Base-by-base conservation (phyloP, 2,113 vertebrate genomes). In the Myodes glareolus region DNA sequence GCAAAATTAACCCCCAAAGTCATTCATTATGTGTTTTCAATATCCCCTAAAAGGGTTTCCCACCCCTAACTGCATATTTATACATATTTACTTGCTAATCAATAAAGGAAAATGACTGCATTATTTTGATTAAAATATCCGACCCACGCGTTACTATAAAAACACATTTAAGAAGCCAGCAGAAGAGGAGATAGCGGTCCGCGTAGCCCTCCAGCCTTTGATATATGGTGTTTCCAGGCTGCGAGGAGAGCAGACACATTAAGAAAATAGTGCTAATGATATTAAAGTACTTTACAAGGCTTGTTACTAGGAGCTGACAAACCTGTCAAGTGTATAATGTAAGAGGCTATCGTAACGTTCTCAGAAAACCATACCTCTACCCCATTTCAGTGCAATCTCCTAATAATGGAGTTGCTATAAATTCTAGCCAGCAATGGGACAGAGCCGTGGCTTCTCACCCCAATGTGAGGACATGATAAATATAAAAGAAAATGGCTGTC, bases 231-330 rank as follows among this genome's bases (percentile, higher is more conserved):
- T 99, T 98, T 99, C 98, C 98, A 98, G 98, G 98, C 99, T 98
- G 98, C 93, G 97, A 98, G 98, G 98, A 99, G 99, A 99, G 99
- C 98, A 99, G 99, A 99, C 99, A 99, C 99, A 99, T 99, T 99
- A 99, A 99, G 99, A 99, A 99, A 99, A 99, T 99, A 99, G 99
- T 99, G 99, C 99, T 99, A 99, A 99, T 99, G 99, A 99, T 99
- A 99, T 99, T 99, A 99, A 99, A 99, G 99, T 99, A 99, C 99
- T 99, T 99, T 99, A 99, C 98, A 99, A 99, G 99, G 99, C 99
- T 99, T 99, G 99, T 99, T 99, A 99, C 99, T 98, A 99, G 99
- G 99, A 98, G 99, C 99, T 99, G 99, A 99, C 99, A 99, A 99
- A 99, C 99, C 99, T 99, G 99, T 99, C 99, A 99, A 98, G 99